phyloP scores from a whole-genome alignment of 1,140 invertebrate species.

The Copidosoma floridanum region DNA sequence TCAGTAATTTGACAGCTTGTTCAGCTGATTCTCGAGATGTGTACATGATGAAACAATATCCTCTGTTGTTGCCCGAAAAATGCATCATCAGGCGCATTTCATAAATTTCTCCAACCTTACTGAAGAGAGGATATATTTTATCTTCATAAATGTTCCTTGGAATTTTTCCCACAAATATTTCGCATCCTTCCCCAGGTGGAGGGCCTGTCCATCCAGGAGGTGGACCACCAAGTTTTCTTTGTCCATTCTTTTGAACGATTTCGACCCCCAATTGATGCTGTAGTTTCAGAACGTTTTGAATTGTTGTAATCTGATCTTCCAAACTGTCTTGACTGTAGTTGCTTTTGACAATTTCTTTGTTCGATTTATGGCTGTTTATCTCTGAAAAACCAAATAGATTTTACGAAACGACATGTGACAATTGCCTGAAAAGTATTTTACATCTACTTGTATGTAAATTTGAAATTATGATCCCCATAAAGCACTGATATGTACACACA shows the following conservation, averaged over 20 bases:
- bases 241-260: constrained; percentile 54
- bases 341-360: too few species aligned
- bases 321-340: too few species aligned
- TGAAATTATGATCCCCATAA: too few species aligned
- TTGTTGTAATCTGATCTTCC: neutral
- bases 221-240: constrained; percentile 60
- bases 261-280: constrained; percentile 2
- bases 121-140: constrained; percentile 77
- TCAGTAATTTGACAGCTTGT: constrained; percentile 61
- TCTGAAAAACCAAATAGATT: too few species aligned
- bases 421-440: too few species aligned
- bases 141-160: constrained; percentile 79
- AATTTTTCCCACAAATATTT: constrained; percentile 82
- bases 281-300: constrained; percentile 11
- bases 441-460: too few species aligned
- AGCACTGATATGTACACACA: too few species aligned
- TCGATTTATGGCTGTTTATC: too few species aligned
- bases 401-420: too few species aligned
- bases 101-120: constrained; percentile 65
- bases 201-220: constrained; percentile 53
- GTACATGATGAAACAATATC: constrained; percentile 70
- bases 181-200: constrained; percentile 63
- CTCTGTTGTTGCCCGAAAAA: constrained; percentile 67
- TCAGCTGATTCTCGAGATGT: constrained; percentile 58
- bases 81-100: constrained; percentile 80